These are phyloP conservation scores for Thalassaphorura encarpata DNA, from an alignment of 1,140 invertebrate species.

Conservation along the genomic window DNA sequence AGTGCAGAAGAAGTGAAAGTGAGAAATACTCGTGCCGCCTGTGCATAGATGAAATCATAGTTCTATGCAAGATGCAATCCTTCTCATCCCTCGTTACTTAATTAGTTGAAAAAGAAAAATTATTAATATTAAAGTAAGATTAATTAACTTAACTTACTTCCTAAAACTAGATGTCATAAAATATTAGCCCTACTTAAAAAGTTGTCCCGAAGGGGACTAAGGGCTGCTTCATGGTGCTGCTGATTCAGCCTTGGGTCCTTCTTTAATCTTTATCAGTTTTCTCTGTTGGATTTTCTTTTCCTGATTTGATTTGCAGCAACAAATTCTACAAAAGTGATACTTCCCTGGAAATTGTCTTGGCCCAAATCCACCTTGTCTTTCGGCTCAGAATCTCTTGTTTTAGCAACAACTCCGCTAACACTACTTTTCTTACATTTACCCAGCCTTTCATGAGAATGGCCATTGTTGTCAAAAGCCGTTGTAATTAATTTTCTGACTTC, in stretches of 20 bases:
- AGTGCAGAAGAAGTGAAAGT: too few relatives aligned
- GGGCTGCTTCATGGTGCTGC: not conserved
- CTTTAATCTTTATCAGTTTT: not conserved
- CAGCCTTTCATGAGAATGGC: constrained; percentile 76
- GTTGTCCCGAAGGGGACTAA: too few relatives aligned
- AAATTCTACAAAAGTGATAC: constrained; percentile 99
- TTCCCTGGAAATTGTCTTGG: constrained; percentile 92
- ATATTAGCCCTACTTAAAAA: too few relatives aligned
- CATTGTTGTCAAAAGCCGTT: constrained; percentile 68
- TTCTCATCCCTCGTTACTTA: too few relatives aligned
- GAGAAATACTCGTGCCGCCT: too few relatives aligned
- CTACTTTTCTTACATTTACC: constrained; percentile 79
- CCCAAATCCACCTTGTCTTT: constrained; percentile 97
- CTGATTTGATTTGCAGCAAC: constrained; percentile 89
- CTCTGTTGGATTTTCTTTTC: not conserved
- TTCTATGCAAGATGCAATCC: too few relatives aligned
- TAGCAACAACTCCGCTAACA: constrained; percentile 76
- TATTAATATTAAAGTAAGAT: too few relatives aligned
- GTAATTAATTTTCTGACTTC: constrained; percentile 84
- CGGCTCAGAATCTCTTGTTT: constrained; percentile 92
- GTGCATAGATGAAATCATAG: too few relatives aligned
- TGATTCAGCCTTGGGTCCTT: not conserved
- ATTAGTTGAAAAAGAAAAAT: too few relatives aligned
- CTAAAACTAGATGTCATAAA: too few relatives aligned
- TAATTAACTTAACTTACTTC: too few relatives aligned